Base-by-base conservation (phyloP, 2,888 invertebrate species). In the Polyommatus icarus region DNA sequence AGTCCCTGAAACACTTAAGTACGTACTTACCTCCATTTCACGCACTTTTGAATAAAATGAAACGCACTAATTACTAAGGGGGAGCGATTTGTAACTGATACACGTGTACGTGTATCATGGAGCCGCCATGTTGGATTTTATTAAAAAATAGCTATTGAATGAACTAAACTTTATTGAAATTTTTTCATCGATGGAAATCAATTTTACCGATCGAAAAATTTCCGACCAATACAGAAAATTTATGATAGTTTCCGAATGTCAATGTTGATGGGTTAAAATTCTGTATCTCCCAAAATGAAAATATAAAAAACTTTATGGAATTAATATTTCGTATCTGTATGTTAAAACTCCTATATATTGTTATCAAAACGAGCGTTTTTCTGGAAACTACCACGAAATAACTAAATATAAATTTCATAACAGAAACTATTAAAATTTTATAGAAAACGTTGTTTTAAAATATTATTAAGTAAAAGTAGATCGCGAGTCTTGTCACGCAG, bases 401-500 rank as follows among this genome's bases (percentile, higher is more conserved):
- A 18, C 4, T 15, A 18, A 18, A 18, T 18, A 54, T 18, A 18
- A 18, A 18, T 54, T 54, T 54, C 18, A 18, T 18, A 54, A 18
- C 54, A 18, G 18, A 1, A 18, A 54, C 54, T 54, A 54, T 54
- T 54, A 5, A 10, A 3, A 8, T 32, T 29, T 10, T 12, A 67
- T 18, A 67, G 8, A 67, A 24, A 50, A 50, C 50, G 8, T 75
- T 29, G 15, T 75, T 72, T 20, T 75, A 75, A 32, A 50, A 32
- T 29, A 54, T 75, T 75, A 29, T 54, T 54, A 12, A 46, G 73
- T 73, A 20, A 7, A 75, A 75, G 75, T 75, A 54, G 46, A 73
- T 77, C 40, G 12, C 36, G n/a, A 73, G 36, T 72, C 77, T 36
- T 24, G 77, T 46, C 77, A 77, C 77, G 77, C 24, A 77, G 57